Evolutionary conservation across 2,797 vertebrate genomes (phyloP), one percentile per base, ranked within the genome.

Genomic region (Stomatorhinus walkeri): DNA sequence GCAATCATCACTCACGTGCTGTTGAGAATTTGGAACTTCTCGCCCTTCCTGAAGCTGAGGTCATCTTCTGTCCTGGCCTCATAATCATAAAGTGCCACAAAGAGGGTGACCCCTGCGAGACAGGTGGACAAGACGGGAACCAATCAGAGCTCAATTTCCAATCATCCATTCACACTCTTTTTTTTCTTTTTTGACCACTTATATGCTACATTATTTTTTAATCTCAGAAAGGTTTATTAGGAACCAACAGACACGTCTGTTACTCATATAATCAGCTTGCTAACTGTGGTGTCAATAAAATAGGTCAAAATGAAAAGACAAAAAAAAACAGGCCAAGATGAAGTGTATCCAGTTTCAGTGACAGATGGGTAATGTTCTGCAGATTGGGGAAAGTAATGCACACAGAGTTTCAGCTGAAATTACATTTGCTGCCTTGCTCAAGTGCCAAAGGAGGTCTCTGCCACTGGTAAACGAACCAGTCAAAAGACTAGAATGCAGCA

Each of bases 21-120:
- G 94, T 99, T 99, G 92, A 99, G 94, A 94, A 99, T 99, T 93
- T 99, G 98, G 93, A 99, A 99, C 93, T 99, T 97, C 94, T 99
- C 98, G 94, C 98, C 98, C 96, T 99, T 99, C 92, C 98, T 97
- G 95, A 99, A 99, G 96, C 97, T 99, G 94, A 99, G 96, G 94
- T 99, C 98, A 95, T 99, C 98, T 94, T 99, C 98, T 0, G 98
- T 99, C 94, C 98, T 95, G 89, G 98, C 98, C 92, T 99, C 98
- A 56, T 99, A 99, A 95, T 99, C 98, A 85, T 99, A 99, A 91
- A 99, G 97, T 51, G 98, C 98, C 95, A 99, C 98, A 92, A 99
- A 99, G 91, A 99, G 96, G 90, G 98, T 99, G 93, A 99, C 98
- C 93, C 98, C 98, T 98, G 94, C 76, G 90, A 88, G 89, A 49